These are phyloP conservation scores for Cathartes aura DNA, from an alignment of 2,113 vertebrate genomes.

Conservation along the genomic window DNA sequence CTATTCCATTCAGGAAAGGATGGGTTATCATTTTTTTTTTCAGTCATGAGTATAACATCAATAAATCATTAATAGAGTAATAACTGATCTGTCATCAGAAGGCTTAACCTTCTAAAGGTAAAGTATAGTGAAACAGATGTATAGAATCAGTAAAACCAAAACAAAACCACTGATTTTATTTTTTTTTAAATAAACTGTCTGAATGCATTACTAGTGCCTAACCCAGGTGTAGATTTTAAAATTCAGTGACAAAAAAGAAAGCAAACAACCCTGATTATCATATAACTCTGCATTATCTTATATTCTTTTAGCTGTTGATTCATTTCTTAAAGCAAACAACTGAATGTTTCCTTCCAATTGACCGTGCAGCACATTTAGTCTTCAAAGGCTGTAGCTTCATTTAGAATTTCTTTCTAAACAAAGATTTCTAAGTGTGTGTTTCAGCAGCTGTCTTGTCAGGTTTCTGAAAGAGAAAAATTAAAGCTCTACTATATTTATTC, in stretches of 20 bases:
- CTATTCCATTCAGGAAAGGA: background rate
- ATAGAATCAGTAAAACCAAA: background rate
- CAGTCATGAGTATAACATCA: background rate
- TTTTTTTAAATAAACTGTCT: background rate
- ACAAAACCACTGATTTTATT: background rate
- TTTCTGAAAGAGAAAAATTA: slow-evolving; percentile 75
- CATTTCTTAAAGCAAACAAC: slow-evolving; percentile 31
- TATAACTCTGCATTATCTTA: slow-evolving; percentile 48
- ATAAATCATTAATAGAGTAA: background rate
- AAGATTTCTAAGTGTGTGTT: slow-evolving; percentile 61
- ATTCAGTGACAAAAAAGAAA: slow-evolving; percentile 42
- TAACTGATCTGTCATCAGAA: background rate
- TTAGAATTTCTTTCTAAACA: slow-evolving; percentile 72
- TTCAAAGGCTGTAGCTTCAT: slow-evolving; percentile 58
- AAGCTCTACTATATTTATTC: slow-evolving; percentile 74
- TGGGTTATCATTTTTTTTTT: background rate
- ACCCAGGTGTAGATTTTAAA: slow-evolving; percentile 68
- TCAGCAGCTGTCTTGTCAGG: slow-evolving; percentile 75
- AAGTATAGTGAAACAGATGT: slow-evolving; percentile 31
- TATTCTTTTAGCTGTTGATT: slow-evolving; percentile 55
- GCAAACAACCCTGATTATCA: background rate
- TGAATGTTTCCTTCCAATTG: slow-evolving; percentile 44
- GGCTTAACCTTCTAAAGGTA: slow-evolving; percentile 31
- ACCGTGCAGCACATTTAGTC: slow-evolving; percentile 43
- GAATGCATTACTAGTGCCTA: background rate